Conservation (phyloP, 2,113 vertebrate genomes). For the Microtus pennsylvanicus region DNA sequence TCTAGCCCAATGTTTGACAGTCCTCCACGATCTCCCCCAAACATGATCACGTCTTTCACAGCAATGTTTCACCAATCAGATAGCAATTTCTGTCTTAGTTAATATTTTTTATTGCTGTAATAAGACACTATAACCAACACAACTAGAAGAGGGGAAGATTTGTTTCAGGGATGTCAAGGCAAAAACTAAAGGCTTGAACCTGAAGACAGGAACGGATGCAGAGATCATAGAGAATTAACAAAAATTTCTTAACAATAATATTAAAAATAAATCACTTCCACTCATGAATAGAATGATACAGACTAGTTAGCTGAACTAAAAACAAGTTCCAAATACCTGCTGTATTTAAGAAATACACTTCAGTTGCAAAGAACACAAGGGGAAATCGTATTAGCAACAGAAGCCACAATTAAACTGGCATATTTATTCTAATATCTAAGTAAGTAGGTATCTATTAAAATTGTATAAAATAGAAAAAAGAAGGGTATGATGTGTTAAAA, state of each 20-base stretch:
- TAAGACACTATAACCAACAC: background rate
- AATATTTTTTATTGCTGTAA: background rate
- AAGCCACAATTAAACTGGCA: background rate
- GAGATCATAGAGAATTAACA: background rate
- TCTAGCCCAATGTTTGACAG: background rate
- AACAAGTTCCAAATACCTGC: background rate
- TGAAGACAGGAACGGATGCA: background rate
- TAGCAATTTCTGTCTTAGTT: background rate
- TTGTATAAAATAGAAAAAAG: background rate
- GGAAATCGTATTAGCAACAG: background rate
- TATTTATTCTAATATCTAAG: background rate
- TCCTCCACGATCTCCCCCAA: background rate
- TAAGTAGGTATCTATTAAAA: background rate
- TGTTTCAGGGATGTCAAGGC: background rate
- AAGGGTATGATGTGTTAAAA: background rate
- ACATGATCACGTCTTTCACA: background rate
- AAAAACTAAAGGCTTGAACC: background rate
- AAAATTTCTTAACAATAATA: background rate
- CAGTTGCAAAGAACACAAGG: background rate
- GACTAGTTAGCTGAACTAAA: background rate
- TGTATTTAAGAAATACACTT: background rate
- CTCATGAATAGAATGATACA: background rate
- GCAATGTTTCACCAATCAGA: background rate
- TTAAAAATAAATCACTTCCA: background rate
- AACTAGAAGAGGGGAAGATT: background rate